Conservation (phyloP, 2,797 vertebrate genomes). For the Pangasius mekongensis region DNA sequence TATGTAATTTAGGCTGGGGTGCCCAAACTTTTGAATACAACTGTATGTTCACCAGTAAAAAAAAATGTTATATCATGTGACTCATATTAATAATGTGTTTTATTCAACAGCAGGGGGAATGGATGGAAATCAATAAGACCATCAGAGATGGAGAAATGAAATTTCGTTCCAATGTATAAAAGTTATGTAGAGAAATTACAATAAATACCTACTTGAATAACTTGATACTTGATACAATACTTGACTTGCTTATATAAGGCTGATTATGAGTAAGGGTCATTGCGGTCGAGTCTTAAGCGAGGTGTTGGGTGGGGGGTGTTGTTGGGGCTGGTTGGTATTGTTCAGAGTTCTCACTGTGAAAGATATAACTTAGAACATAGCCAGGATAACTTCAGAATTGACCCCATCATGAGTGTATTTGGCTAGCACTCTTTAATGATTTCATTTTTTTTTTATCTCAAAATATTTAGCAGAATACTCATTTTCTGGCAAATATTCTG, state of each 20-base stretch:
- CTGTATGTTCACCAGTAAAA: too few relatives aligned
- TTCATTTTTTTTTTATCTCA: not conserved
- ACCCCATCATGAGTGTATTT: not conserved
- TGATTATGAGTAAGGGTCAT: not conserved
- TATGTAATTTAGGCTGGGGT: too few relatives aligned
- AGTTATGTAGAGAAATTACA: too few relatives aligned
- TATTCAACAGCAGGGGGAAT: too few relatives aligned
- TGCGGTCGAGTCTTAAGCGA: not conserved
- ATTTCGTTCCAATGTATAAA: too few relatives aligned
- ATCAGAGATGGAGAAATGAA: not conserved
- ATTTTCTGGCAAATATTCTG: not conserved
- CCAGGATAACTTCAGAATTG: not conserved
- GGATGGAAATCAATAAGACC: too few relatives aligned
- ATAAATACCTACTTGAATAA: too few relatives aligned
- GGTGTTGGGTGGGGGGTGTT: not conserved
- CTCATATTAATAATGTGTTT: too few relatives aligned
- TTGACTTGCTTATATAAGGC: not conserved
- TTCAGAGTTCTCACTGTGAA: not conserved
- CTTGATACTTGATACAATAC: not conserved
- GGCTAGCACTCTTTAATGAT: not conserved
- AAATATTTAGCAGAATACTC: not conserved
- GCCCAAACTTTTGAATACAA: too few relatives aligned
- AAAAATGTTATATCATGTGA: too few relatives aligned
- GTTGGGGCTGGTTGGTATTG: not conserved
- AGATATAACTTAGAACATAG: not conserved